Conservation (phyloP, 2,113 vertebrate genomes). For the Zapus hudsonius region DNA sequence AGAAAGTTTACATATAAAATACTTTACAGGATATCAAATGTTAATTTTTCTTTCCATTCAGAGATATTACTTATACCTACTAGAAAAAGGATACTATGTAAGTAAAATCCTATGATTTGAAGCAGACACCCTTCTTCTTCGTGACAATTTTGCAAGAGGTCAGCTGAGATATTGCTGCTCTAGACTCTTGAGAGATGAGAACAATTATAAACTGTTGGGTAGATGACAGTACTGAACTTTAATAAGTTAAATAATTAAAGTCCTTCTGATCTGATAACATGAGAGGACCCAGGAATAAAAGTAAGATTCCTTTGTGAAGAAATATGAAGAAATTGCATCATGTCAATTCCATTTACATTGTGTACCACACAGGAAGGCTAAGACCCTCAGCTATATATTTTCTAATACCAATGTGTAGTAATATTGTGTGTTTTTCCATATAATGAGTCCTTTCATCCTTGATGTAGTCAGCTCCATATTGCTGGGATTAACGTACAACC, state of each 20-base stretch:
- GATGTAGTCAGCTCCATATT: too few species aligned
- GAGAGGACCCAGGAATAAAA: neutral
- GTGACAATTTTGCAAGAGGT: neutral
- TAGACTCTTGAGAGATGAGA: neutral
- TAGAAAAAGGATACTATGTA: neutral
- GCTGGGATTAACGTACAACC: too few species aligned
- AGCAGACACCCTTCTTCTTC: neutral
- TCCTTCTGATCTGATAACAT: neutral
- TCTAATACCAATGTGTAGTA: neutral
- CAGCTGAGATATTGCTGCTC: neutral
- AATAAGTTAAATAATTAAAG: too few species aligned
- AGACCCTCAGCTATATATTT: neutral
- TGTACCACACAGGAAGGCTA: neutral
- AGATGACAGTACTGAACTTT: too few species aligned
- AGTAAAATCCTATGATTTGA: neutral
- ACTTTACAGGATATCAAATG: neutral
- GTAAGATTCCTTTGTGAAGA: neutral
- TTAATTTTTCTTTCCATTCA: neutral
- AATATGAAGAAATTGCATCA: neutral
- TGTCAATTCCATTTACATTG: neutral
- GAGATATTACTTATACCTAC: neutral
- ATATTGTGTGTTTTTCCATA: neutral
- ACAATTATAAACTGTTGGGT: neutral
- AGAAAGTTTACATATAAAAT: neutral
- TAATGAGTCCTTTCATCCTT: neutral